These are phyloP conservation scores for Bombus picipes DNA, from an alignment of 1,140 invertebrate genomes.

Conservation along the genomic window DNA sequence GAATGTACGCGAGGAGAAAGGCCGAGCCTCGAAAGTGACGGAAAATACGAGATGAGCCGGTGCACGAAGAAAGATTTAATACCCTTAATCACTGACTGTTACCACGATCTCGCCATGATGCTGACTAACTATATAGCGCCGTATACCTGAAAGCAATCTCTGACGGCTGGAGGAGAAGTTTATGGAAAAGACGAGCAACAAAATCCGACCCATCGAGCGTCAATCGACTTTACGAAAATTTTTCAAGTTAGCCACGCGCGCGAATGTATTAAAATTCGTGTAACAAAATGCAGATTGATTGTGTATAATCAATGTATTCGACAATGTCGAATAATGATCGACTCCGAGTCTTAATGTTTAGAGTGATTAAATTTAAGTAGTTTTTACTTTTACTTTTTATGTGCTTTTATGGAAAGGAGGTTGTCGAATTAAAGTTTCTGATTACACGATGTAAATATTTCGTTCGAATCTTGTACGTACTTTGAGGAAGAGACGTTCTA, in stretches of 20 bases:
- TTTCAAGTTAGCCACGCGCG: background rate
- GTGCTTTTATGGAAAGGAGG: too few species aligned
- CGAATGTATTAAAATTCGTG: too few species aligned
- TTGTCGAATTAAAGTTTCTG: too few species aligned
- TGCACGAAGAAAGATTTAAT: slow-evolving; percentile 53
- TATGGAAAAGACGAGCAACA: slow-evolving; percentile 12
- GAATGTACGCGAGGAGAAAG: slow-evolving; percentile 6
- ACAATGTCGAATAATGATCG: too few species aligned
- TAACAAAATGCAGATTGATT: too few species aligned
- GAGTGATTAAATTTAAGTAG: too few species aligned
- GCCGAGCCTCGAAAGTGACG: background rate
- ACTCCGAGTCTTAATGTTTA: too few species aligned
- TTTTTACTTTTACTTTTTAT: too few species aligned
- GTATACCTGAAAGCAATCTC: background rate
- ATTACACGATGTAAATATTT: too few species aligned
- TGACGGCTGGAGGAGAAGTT: background rate
- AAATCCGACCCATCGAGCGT: background rate
- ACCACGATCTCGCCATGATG: slow-evolving; percentile 40
- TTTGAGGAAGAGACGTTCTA: too few species aligned
- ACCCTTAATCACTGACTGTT: slow-evolving; percentile 61
- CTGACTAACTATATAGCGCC: slow-evolving; percentile 11
- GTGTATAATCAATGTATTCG: too few species aligned
- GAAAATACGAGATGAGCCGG: slow-evolving; percentile 37
- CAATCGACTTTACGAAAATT: background rate
- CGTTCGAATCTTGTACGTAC: too few species aligned